phyloP scores from a whole-genome alignment of 1,140 invertebrate species.

The Homalodisca vitripennis region DNA sequence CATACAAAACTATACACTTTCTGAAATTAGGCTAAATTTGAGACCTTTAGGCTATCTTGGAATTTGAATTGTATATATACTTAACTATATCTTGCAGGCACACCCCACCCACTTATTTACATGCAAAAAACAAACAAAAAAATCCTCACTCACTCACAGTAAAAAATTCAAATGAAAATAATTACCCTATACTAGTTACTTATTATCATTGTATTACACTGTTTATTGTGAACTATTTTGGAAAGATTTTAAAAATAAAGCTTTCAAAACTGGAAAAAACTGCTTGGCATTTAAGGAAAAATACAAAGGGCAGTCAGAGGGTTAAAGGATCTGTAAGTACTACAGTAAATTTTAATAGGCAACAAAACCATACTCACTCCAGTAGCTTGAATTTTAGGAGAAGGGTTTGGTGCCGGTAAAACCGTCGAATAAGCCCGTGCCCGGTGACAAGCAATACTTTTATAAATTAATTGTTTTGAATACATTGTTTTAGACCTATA shows the following conservation, averaged over 20 bases:
- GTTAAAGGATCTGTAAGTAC: neutral
- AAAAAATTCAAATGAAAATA: no score
- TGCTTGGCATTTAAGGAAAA: neutral
- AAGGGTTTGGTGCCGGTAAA: constrained; percentile 21
- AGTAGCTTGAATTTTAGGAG: constrained; percentile 26
- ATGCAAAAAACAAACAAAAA: no score
- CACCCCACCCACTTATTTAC: no score
- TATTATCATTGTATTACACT: neutral
- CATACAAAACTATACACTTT: no score
- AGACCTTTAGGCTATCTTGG: no score
- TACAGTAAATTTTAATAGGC: constrained; percentile 25
- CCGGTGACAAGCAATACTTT: neutral
- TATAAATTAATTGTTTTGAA: neutral
- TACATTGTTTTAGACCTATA: neutral
- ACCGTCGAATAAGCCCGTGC: constrained; percentile 23
- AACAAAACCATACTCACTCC: constrained; percentile 22
- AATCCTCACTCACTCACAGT: no score
- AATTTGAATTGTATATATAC: no score
- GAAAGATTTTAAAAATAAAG: neutral
- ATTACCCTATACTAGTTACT: neutral
- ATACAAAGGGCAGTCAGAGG: neutral
- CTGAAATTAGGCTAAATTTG: no score
- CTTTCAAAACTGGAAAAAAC: neutral
- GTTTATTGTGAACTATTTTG: neutral
- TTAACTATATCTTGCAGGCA: no score